These are phyloP conservation scores for Agonopterix heracliana DNA, from an alignment of 2,888 invertebrate species.

Conservation along the genomic window DNA sequence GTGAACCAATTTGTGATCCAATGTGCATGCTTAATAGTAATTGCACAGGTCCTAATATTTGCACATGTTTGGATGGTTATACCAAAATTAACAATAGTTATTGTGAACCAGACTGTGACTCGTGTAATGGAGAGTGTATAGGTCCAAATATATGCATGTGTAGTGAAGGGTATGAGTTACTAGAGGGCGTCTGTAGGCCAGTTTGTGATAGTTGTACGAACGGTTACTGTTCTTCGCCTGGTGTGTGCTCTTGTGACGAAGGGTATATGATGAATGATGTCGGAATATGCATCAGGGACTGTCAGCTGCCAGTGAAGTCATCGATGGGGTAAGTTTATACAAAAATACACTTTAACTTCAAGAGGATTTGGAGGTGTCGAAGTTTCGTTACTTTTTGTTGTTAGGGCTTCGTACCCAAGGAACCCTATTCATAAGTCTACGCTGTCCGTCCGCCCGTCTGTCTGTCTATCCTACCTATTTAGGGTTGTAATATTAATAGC, in stretches of 20 bases:
- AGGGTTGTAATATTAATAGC: too few species aligned
- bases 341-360: background rate
- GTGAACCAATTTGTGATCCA: slow-evolving; percentile 4
- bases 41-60: slow-evolving; percentile 17
- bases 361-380: background rate
- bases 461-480: too few species aligned
- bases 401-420: too few species aligned
- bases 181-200: slow-evolving; percentile 27
- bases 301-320: background rate
- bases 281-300: slow-evolving; percentile 16
- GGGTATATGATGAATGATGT: slow-evolving; percentile 31
- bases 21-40: slow-evolving; percentile 5
- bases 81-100: slow-evolving; percentile 7
- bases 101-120: slow-evolving; percentile 26
- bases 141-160: slow-evolving; percentile 78
- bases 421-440: too few species aligned
- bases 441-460: too few species aligned
- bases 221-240: slow-evolving; percentile 30
- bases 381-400: too few species aligned
- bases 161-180: slow-evolving; percentile 61
- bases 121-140: slow-evolving; percentile 71
- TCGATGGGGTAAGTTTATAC: background rate
- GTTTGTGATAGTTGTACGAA: slow-evolving; percentile 20
- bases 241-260: slow-evolving; percentile 57
- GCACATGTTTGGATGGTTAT: slow-evolving; percentile 16